Evolutionary conservation across 2,888 invertebrate species (phyloP).

Genomic region (Stenotaenia linearis): DNA sequence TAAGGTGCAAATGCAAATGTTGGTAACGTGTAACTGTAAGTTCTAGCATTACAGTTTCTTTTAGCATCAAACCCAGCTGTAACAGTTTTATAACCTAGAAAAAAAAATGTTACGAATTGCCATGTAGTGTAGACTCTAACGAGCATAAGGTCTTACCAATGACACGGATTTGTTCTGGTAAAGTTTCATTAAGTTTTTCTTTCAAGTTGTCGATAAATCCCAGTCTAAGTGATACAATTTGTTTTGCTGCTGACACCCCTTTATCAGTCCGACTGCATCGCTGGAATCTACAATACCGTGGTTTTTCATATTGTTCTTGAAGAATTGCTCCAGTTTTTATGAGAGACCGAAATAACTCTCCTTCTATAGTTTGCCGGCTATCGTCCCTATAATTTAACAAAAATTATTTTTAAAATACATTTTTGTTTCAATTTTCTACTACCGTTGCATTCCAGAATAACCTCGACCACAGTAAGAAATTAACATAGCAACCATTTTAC

Average conservation of each 20-base stretch:
- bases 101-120: not conserved
- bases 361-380: conserved; percentile 83
- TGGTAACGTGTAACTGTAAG: conserved; percentile 90
- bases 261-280: conserved; percentile 96
- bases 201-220: conserved; percentile 53
- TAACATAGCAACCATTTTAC: conserved; percentile 69
- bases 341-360: conserved; percentile 76
- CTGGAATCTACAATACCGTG: conserved; percentile 80
- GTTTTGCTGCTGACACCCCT: conserved; percentile 85
- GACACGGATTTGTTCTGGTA: conserved; percentile 79
- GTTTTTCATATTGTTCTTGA: conserved; percentile 69
- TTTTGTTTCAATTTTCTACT: conserved; percentile 35
- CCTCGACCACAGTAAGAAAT: conserved; percentile 86
- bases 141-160: conserved; percentile 62
- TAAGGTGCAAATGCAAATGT: conserved; percentile 73
- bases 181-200: conserved; percentile 65
- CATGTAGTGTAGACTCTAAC: too few relatives aligned
- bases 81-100: conserved; percentile 60
- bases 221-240: conserved; percentile 85
- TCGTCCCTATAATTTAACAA: conserved; percentile 61
- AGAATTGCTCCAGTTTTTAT: conserved; percentile 71
- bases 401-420: not conserved
- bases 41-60: conserved; percentile 80
- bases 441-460: conserved; percentile 93
- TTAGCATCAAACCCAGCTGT: conserved; percentile 95